Percentiles rank a stretch among this genome's conserved stretches.
Conservation (phyloP, 2,113 vertebrate genomes). For the Tiliqua scincoides region DNA sequence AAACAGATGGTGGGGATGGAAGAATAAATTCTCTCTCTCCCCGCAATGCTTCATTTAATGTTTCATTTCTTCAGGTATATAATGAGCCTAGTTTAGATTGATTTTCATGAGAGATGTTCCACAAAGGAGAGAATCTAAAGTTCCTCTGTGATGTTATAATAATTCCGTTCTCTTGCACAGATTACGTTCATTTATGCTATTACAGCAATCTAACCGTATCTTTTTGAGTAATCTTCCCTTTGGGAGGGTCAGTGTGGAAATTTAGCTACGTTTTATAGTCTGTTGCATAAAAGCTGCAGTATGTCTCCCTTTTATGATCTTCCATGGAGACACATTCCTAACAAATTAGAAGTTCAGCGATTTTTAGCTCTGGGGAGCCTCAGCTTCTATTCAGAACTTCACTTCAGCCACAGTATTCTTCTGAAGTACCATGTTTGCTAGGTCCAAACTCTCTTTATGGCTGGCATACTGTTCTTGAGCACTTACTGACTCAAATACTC, state of each 20-base stretch:
- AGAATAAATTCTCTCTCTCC: background rate
- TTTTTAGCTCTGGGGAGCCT: background rate
- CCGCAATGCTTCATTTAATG: background rate
- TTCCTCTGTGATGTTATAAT: background rate
- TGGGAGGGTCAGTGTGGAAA: background rate
- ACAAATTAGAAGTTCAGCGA: background rate
- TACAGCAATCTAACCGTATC: background rate
- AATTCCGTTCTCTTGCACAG: background rate
- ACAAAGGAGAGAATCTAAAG: background rate
- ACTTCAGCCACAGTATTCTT: background rate
- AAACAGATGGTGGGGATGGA: background rate
- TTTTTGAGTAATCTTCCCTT: conserved; percentile 1
- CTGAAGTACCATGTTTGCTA: background rate
- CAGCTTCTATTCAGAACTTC: background rate
- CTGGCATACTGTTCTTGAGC: background rate
- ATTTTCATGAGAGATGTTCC: background rate
- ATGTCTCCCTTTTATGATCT: background rate
- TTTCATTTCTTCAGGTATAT: background rate
- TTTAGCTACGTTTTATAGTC: conserved; percentile 10
- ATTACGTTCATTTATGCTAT: background rate
- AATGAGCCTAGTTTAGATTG: background rate
- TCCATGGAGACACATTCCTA: conserved; percentile 11
- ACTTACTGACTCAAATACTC: background rate
- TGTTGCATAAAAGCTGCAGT: background rate
- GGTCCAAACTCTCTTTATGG: background rate